Conservation (phyloP, 2,888 invertebrate genomes). For the Idaea biselata region DNA sequence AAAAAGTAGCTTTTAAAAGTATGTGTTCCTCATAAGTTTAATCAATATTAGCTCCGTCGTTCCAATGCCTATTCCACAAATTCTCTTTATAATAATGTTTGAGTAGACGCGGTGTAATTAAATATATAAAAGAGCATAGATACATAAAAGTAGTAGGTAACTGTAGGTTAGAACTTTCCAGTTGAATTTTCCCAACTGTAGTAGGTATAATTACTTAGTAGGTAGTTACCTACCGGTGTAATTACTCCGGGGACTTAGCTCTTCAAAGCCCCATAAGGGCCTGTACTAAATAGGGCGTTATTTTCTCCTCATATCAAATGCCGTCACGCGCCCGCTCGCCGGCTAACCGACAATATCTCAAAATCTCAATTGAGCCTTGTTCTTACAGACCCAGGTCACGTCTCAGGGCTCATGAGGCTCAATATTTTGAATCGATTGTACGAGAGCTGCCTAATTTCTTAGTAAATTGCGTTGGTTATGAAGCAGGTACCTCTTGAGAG, state of each 20-base stretch:
- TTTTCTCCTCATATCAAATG: conserved; percentile 13
- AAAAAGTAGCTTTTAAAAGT: too few species aligned
- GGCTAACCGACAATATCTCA: conserved; percentile 18
- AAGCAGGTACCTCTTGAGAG: neutral
- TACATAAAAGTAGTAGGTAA: too few species aligned
- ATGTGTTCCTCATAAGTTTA: too few species aligned
- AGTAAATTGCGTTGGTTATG: conserved; percentile 25
- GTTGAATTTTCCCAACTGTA: too few species aligned
- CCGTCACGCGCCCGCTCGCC: conserved; percentile 15
- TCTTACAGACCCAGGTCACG: conserved; percentile 26
- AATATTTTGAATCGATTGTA: conserved; percentile 31
- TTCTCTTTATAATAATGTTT: too few species aligned
- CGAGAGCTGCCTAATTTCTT: conserved; percentile 32
- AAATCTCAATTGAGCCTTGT: conserved; percentile 17
- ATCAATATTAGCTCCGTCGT: too few species aligned
- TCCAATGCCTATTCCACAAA: too few species aligned
- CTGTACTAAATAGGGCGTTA: neutral
- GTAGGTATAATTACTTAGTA: neutral
- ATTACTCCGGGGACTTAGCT: neutral
- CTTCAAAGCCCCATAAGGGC: neutral
- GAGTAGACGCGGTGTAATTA: too few species aligned
- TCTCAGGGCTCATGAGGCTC: conserved; percentile 19
- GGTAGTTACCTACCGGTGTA: neutral
- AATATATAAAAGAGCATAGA: too few species aligned
- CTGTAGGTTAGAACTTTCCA: too few species aligned